Percentiles rank a stretch among this genome's conserved stretches.
Conservation (phyloP, 2,113 vertebrate genomes). For the Eudyptes chrysolophus region DNA sequence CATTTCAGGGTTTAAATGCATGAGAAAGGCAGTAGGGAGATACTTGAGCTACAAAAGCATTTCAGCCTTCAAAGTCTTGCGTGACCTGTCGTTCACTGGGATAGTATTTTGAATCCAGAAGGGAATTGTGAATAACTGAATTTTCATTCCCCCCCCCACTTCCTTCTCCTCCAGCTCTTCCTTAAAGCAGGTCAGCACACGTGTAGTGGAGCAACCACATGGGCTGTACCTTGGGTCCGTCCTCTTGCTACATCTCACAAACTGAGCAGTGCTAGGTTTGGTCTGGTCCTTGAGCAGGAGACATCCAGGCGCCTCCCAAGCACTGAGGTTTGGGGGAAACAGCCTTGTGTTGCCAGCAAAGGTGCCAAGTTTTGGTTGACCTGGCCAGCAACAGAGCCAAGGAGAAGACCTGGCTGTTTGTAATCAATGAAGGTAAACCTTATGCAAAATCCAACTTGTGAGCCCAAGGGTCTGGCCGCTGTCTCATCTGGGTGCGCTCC, state of each 20-base stretch:
- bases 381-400: not conserved
- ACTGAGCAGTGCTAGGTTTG: not conserved
- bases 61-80: not conserved
- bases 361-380: not conserved
- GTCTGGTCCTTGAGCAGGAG: not conserved
- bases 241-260: not conserved
- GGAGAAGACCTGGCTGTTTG: too few species aligned
- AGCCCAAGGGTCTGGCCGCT: not conserved
- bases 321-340: not conserved
- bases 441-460: not conserved
- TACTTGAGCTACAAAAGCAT: not conserved
- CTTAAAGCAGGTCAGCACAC: too few species aligned
- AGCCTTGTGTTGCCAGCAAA: not conserved
- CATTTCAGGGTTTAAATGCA: not conserved
- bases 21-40: not conserved
- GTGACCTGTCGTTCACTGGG: fast-evolving
- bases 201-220: not conserved
- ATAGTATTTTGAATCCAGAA: not conserved
- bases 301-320: not conserved
- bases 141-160: fast-evolving
- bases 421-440: fast-evolving
- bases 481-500: not conserved
- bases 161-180: not conserved
- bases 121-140: not conserved
- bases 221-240: not conserved